phyloP scores from a whole-genome alignment of 2,888 invertebrate species.

The Philereme transversata region DNA sequence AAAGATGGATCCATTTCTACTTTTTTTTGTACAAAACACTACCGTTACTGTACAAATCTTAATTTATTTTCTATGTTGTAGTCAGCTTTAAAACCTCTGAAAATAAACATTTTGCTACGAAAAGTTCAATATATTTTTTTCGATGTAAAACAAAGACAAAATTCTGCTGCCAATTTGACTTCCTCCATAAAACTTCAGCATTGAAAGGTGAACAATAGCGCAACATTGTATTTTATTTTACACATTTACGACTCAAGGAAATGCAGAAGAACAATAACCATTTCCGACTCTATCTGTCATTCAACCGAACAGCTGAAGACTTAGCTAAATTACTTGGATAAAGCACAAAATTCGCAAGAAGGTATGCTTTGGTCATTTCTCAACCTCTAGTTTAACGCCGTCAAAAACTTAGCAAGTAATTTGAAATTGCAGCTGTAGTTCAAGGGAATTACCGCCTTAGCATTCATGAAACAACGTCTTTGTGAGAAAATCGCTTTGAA shows the following conservation, averaged over 20 bases:
- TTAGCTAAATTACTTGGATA: too few relatives aligned
- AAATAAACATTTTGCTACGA: neutral
- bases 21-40: too few relatives aligned
- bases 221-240: conserved; percentile 17
- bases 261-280: conserved; percentile 19
- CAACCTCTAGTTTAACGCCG: conserved; percentile 4
- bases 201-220: conserved; percentile 22
- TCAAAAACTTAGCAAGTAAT: conserved; percentile 19
- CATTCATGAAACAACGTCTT: conserved; percentile 38
- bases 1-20: too few relatives aligned
- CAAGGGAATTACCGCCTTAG: conserved; percentile 31
- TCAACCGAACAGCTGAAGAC: neutral
- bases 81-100: neutral
- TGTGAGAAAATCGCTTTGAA: conserved; percentile 39
- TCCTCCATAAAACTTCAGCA: conserved; percentile 12
- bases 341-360: too few relatives aligned
- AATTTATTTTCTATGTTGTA: too few relatives aligned
- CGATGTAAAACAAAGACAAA: neutral
- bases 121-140: neutral
- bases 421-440: conserved; percentile 22
- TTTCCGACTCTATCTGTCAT: conserved; percentile 17
- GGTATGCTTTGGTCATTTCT: neutral
- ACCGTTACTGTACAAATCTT: too few relatives aligned
- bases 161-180: conserved; percentile 12
- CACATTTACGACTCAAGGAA: conserved; percentile 15